Evolutionary conservation across 2,113 vertebrate species (phyloP).

Genomic region (Brienomyrus brachyistius): DNA sequence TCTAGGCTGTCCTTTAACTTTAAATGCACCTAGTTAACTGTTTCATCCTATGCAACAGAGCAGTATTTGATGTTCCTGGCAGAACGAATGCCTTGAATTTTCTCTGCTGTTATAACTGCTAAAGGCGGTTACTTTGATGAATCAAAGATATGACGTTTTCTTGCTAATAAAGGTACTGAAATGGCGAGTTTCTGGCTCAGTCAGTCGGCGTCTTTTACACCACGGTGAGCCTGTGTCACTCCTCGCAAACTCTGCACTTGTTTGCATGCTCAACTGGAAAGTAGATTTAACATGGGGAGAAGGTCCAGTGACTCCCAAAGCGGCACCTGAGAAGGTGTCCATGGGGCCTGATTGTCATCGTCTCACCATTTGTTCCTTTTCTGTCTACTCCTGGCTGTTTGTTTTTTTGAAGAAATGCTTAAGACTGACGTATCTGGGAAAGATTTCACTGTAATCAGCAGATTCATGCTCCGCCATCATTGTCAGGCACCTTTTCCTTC

Average conservation of each 20-base stretch:
- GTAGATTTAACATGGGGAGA: background rate
- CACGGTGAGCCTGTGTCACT: background rate
- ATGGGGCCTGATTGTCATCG: background rate
- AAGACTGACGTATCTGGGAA: background rate
- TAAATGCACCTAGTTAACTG: too few relatives aligned
- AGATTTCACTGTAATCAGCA: background rate
- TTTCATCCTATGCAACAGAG: too few relatives aligned
- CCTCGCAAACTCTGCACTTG: background rate
- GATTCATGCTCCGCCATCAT: background rate
- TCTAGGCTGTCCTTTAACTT: too few relatives aligned
- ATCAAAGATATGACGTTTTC: too few relatives aligned
- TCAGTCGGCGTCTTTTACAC: background rate
- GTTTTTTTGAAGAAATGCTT: background rate
- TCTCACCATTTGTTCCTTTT: background rate
- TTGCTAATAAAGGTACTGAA: too few relatives aligned
- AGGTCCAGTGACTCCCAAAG: background rate
- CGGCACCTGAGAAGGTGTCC: background rate
- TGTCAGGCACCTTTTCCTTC: background rate
- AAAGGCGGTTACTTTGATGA: too few relatives aligned
- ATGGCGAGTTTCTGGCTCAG: background rate
- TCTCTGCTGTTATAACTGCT: too few relatives aligned
- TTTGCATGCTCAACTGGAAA: background rate
- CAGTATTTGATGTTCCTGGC: too few relatives aligned
- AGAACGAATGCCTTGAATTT: too few relatives aligned
- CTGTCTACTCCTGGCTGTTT: background rate